Base-by-base conservation (phyloP, 2,888 invertebrate genomes). In the Tetragonula carbonaria region DNA sequence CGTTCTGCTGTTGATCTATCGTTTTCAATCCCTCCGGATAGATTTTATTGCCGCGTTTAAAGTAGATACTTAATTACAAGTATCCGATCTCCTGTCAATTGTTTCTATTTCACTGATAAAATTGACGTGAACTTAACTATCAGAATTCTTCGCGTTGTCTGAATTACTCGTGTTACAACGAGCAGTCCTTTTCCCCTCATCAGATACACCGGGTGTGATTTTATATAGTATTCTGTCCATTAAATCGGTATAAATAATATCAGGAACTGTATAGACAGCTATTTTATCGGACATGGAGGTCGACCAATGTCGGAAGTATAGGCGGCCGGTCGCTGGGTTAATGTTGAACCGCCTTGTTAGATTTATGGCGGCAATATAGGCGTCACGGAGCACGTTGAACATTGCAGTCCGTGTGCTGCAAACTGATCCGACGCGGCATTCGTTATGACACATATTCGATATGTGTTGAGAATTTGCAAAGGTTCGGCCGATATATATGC, bases 311-410 rank as follows among this genome's bases (percentile, higher is more conserved):
- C 91, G 92, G 92, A 92, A 91, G 90, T 91, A 87, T 87, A 88
- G 85, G 80, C 81, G 86, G 87, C 38, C 86, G 85, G 87, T 84
- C 81, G 88, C 78, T 80, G 88, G 90, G 91, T 91, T 93, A 93
- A 92, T 92, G 91, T 86, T 87, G 84, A 85, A 87, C 90, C 89
- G 86, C 90, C 91, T 91, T 88, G 90, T 90, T 88, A 92, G 93
- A 93, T 93, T 93, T 93, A 93, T 93, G 90, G 83, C 85, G 88
- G 92, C 92, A 93, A 93, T 93, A 93, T 93, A 91, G 90, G 88
- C 90, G 88, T 86, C 88, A 82, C 82, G 87, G 74, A 76, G 79
- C 73, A 87, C 88, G 90, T 87, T 88, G 88, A 88, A 88, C 90
- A 89, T 87, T 86, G 88, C 88, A 45, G 45, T 79, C 82, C 72